These are phyloP conservation scores for Hermaeophaga mercurialis DNA, from an alignment of 2,888 invertebrate species.

Conservation along the genomic window DNA sequence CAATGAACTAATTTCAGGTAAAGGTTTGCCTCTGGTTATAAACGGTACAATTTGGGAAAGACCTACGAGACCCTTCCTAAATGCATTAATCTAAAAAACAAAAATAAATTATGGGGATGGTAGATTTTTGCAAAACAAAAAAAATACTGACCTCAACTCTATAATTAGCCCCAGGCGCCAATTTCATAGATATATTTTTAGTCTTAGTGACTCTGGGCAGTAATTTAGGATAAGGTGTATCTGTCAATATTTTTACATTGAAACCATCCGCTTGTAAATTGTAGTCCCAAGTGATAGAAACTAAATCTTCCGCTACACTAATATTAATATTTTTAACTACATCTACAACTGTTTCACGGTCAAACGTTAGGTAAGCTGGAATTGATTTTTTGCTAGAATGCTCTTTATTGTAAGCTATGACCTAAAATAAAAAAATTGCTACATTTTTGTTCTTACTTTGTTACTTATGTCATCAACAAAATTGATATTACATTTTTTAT, in stretches of 20 bases:
- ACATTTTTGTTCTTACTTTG: no score
- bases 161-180: constrained; percentile 60
- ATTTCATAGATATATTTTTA: constrained; percentile 43
- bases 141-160: constrained; percentile 61
- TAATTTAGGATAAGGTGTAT: constrained; percentile 64
- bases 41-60: constrained; percentile 58
- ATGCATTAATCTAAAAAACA: constrained; percentile 65
- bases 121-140: no score
- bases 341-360: constrained; percentile 68
- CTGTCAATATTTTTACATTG: constrained; percentile 51
- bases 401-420: constrained; percentile 69
- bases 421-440: constrained; percentile 58
- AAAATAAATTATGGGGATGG: no score
- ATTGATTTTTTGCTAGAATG: constrained; percentile 67
- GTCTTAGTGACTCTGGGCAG: constrained; percentile 57
- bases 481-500: no score
- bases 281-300: constrained; percentile 66
- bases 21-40: constrained; percentile 55
- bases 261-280: constrained; percentile 49
- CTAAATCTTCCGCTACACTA: constrained; percentile 60
- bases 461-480: no score
- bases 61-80: constrained; percentile 64
- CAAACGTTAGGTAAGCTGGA: constrained; percentile 65
- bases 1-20: constrained; percentile 60
- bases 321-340: constrained; percentile 63